Percentiles rank a stretch among this genome's conserved stretches.
These are phyloP conservation scores for Yponomeuta malinellus DNA, from an alignment of 2,888 invertebrate genomes.

Conservation along the genomic window DNA sequence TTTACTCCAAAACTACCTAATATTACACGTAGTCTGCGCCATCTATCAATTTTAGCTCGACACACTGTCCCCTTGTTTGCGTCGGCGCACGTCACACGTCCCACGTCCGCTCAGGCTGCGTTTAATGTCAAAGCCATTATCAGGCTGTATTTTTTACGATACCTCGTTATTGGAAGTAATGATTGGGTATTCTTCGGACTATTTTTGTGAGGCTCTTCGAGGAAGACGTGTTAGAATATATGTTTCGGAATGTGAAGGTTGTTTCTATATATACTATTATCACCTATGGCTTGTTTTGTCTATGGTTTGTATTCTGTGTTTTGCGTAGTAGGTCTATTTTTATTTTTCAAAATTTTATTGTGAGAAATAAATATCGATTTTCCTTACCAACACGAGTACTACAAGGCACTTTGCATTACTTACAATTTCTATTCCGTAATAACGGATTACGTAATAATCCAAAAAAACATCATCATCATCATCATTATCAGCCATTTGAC, in stretches of 20 bases:
- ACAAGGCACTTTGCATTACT: too few species aligned
- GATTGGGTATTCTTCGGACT: not conserved
- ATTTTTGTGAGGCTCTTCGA: not conserved
- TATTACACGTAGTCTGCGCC: not conserved
- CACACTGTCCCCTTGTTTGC: not conserved
- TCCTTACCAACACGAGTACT: too few species aligned
- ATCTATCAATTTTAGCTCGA: not conserved
- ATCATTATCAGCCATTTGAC: too few species aligned
- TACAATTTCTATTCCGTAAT: too few species aligned
- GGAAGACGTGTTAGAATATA: not conserved
- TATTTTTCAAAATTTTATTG: too few species aligned
- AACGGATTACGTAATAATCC: too few species aligned
- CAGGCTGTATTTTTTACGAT: conserved; percentile 4
- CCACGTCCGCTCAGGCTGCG: conserved; percentile 11
- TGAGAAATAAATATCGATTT: too few species aligned
- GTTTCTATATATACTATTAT: not conserved
- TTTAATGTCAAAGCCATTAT: conserved; percentile 13
- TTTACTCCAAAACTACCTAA: too few species aligned
- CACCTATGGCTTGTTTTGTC: not conserved
- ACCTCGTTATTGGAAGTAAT: conserved; percentile 2
- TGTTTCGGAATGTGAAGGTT: not conserved
- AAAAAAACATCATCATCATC: too few species aligned
- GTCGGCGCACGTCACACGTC: conserved; percentile 5
- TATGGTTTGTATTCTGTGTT: too few species aligned
- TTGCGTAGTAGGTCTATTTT: too few species aligned